Percentiles rank a stretch among this genome's conserved stretches.
These are phyloP conservation scores for Muscina levida DNA, from an alignment of 2,888 invertebrate genomes.

Conservation along the genomic window DNA sequence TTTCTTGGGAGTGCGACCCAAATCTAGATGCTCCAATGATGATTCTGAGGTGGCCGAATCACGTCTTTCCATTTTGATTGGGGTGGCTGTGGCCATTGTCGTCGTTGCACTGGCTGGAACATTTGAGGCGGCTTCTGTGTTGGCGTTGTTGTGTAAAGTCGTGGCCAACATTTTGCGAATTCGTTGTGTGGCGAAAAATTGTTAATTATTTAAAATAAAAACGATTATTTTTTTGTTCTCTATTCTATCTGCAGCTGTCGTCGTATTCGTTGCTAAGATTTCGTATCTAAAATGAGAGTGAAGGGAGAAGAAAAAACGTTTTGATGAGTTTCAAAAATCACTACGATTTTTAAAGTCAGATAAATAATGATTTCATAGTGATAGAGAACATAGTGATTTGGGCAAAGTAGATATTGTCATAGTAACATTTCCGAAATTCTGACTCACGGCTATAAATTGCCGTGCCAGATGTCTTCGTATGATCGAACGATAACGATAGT, in stretches of 20 bases:
- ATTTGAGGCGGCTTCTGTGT: slow-evolving; percentile 39
- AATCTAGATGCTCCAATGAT: slow-evolving; percentile 79
- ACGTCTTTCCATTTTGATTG: slow-evolving; percentile 77
- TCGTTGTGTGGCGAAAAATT: slow-evolving; percentile 29
- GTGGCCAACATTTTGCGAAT: slow-evolving; percentile 66
- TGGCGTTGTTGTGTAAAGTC: slow-evolving; percentile 49
- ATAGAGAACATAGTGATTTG: slow-evolving; percentile 1
- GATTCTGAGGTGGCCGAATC: slow-evolving; percentile 79
- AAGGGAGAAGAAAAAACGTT: slow-evolving; percentile 4
- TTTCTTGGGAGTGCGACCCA: slow-evolving; percentile 77
- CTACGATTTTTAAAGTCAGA: slow-evolving; percentile 28
- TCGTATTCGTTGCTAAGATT: background rate
- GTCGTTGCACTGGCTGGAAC: background rate
- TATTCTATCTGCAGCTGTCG: too few relatives aligned
- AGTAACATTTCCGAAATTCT: background rate
- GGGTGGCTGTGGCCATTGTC: slow-evolving; percentile 1
- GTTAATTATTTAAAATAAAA: background rate
- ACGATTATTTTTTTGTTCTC: background rate
- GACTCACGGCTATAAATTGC: background rate
- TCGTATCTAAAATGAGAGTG: slow-evolving; percentile 18
- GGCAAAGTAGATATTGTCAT: slow-evolving; percentile 15
- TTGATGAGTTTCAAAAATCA: background rate
- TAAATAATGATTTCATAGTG: background rate
- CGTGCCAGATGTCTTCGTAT: too few relatives aligned
- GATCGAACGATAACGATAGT: too few relatives aligned